Conservation (phyloP, 1,140 invertebrate genomes). For the Ips typographus region DNA sequence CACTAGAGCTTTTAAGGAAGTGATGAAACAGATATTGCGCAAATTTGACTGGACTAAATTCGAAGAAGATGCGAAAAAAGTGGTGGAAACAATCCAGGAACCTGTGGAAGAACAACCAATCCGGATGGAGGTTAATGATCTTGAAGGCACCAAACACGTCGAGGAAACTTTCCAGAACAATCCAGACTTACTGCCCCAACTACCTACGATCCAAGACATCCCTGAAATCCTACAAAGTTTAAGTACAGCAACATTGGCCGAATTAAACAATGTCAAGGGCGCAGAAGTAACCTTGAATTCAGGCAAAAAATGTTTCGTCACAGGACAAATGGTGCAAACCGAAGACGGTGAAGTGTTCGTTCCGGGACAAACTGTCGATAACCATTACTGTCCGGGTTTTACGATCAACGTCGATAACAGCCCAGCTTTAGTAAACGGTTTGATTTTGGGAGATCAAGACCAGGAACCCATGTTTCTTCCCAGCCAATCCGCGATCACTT, state of each 20-base stretch:
- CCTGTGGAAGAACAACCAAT: slow-evolving; percentile 46
- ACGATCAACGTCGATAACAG: slow-evolving; percentile 68
- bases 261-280: slow-evolving; percentile 55
- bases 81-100: slow-evolving; percentile 54
- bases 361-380: slow-evolving; percentile 72
- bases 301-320: slow-evolving; percentile 60
- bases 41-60: slow-evolving; percentile 65
- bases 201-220: slow-evolving; percentile 67
- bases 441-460: slow-evolving; percentile 50
- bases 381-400: slow-evolving; percentile 72
- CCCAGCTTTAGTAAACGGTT: slow-evolving; percentile 63
- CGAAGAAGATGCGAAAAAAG: slow-evolving; percentile 57
- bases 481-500: slow-evolving; percentile 59
- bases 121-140: slow-evolving; percentile 55
- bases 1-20: slow-evolving; percentile 59
- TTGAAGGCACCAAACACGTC: slow-evolving; percentile 61
- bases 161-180: slow-evolving; percentile 56
- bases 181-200: slow-evolving; percentile 54
- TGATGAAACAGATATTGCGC: slow-evolving; percentile 60
- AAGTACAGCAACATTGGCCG: slow-evolving; percentile 59
- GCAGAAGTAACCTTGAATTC: slow-evolving; percentile 51
- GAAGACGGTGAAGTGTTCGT: slow-evolving; percentile 68
- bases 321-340: slow-evolving; percentile 70
- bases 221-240: slow-evolving; percentile 64
- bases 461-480: slow-evolving; percentile 58